These are phyloP conservation scores for Hemistola chrysoprasaria DNA, from an alignment of 2,888 invertebrate genomes.

Conservation along the genomic window DNA sequence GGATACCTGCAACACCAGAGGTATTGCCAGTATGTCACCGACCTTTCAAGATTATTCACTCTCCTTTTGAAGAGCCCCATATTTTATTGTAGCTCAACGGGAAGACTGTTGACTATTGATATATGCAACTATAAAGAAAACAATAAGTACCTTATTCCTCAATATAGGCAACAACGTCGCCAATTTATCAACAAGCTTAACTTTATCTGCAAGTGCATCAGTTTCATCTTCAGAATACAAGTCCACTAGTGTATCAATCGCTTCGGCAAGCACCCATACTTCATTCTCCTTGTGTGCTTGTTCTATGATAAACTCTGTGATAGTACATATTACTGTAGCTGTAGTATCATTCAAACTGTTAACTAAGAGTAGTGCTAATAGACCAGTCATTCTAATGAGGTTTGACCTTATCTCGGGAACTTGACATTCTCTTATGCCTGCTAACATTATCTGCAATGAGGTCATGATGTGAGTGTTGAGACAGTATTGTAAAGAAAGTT, in stretches of 20 bases:
- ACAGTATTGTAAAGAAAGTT: no score
- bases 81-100: no score
- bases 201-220: conserved; percentile 83
- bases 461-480: no score
- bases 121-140: no score
- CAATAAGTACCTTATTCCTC: conserved; percentile 85
- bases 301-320: conserved; percentile 84
- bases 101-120: no score
- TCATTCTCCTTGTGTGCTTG: conserved; percentile 83
- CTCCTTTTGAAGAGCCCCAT: no score
- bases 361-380: conserved; percentile 74
- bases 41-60: no score
- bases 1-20: no score
- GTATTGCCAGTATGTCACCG: no score
- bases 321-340: conserved; percentile 59
- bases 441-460: conserved; percentile 78
- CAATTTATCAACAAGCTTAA: conserved; percentile 84
- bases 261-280: conserved; percentile 88
- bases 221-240: conserved; percentile 90
- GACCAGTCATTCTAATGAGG: conserved; percentile 82
- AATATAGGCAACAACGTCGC: conserved; percentile 81
- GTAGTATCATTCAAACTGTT: conserved; percentile 62
- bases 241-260: conserved; percentile 88
- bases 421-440: conserved; percentile 76
- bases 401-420: conserved; percentile 82